Conservation (phyloP, 2,888 invertebrate genomes). For the Allacma fusca region DNA sequence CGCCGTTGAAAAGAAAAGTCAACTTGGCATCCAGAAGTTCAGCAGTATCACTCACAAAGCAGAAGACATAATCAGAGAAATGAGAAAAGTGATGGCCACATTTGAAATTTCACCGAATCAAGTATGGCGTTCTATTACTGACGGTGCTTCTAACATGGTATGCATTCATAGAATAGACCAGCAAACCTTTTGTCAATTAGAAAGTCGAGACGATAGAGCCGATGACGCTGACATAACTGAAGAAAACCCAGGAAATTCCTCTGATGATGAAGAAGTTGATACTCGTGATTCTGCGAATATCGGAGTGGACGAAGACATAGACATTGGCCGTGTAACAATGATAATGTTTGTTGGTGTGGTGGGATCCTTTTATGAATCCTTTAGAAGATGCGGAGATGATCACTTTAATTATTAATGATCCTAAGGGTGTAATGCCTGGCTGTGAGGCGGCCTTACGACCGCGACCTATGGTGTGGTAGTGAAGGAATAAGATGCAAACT, state of each 20-base stretch:
- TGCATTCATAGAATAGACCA: background rate
- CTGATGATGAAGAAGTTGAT: background rate
- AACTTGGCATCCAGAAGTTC: conserved; percentile 19
- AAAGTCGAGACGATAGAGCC: background rate
- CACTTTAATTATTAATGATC: too few relatives aligned
- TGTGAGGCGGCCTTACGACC: too few relatives aligned
- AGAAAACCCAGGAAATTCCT: background rate
- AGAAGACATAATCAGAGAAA: conserved; percentile 16
- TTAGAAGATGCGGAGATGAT: too few relatives aligned
- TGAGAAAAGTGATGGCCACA: background rate
- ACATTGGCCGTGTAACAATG: too few relatives aligned
- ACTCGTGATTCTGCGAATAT: too few relatives aligned
- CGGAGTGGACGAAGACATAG: too few relatives aligned
- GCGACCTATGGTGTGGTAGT: too few relatives aligned
- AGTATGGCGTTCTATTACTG: conserved; percentile 19
- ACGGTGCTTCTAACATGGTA: conserved; percentile 19
- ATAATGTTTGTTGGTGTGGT: too few relatives aligned
- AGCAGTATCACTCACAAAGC: background rate
- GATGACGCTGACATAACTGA: too few relatives aligned
- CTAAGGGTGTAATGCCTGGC: too few relatives aligned
- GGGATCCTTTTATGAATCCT: too few relatives aligned
- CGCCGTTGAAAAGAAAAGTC: background rate
- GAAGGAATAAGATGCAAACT: too few relatives aligned
- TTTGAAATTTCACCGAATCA: conserved; percentile 1
- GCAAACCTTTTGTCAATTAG: conserved; percentile 1